Base-by-base conservation (phyloP, 2,888 invertebrate species). In the Ceraclea dissimilis region DNA sequence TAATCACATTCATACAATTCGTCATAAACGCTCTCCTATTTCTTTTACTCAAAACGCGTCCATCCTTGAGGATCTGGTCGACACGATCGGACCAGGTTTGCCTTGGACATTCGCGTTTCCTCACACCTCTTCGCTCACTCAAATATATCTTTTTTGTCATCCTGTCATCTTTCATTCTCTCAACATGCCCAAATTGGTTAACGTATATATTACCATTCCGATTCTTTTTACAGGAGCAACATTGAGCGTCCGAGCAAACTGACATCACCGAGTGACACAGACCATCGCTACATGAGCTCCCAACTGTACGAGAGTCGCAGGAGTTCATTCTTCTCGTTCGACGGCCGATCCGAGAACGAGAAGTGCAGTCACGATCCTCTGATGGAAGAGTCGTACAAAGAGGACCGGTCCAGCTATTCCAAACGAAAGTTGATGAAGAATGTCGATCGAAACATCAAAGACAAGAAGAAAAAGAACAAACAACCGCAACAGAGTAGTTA, bases 301-400 rank as follows among this genome's bases (percentile, higher is more conserved):
- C 61, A 70, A 34, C 47, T 68, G 0, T 71, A 70, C 39, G 58
- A 54, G n/a, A 76, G 75, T 50, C 72, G 75, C 0, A 71, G 71
- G 2, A 72, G 75, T 0, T 74, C 74, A 0, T 63, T 75, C 0
- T 78, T 71, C 62, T 76, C 76, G 0, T 70, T 75, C 69, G 74
- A 73, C 26, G 62, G 73, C 26, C 65, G 70, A 47, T 68, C 73
- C 0, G 76, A 75, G 10, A 74, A 74, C 57, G 64, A 63, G 13
- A 63, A 63, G 49, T 65, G 76, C 1, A 74, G 74, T 65, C 73
- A 75, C 62, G 78, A 78, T 54, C 77, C 77, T 0, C 50, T 78
- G 49, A 75, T 78, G 0, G 75, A 75, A 61, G 77, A 78, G 58
- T 76, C 75, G 52, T 76, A 74, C 51, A 75, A 75, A 55, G 77